Base-by-base conservation (phyloP, 2,888 invertebrate species). In the Cerastoderma edule region DNA sequence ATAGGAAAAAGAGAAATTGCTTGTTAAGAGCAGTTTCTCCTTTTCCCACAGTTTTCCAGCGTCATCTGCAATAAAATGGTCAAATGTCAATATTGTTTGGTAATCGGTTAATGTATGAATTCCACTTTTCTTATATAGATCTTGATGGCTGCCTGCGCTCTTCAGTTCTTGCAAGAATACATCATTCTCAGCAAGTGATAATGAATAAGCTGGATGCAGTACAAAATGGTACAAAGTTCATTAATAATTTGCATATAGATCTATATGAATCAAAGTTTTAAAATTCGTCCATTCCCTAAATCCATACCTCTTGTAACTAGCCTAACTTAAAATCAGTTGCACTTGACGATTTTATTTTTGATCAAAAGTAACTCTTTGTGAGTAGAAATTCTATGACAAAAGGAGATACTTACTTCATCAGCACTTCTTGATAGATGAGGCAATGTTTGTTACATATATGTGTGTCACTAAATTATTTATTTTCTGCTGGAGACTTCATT, bases 201-300 rank as follows among this genome's bases (percentile, higher is more conserved):
- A 63, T 73, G 6, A 60, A 50, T 39, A 73, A 73, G 56, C 54
- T 73, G 28, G 68, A 73, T 54, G 73, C 73, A 30, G 73, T 73
- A 13, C 67, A 73, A 63, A 67, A 67, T 64, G 73, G 73, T 73
- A 32, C 39, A 10, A 8, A 10, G 10, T 10, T 16, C 8, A 16
- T 10, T 39, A 39, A 16, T 39, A 8, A 16, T 39, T 10, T 16
- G 8, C 39, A 10, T 39, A 10, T 39, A 39, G 39, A 39, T 39
- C 16, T 39, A 10, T 16, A 39, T 10, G 16, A 39, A 10, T 16
- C 16, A 16, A 39, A 39, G 16, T 8, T 39, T 16, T 10, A 39
- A 39, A 8, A 39, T 13, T 39, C 39, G 8, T 8, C 8, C 16
- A 39, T 13, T 39, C 8, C 16, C 16, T 39, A 16, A 16, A 39